Conservation (phyloP, 2,888 invertebrate species). For the Deilephila porcellus region DNA sequence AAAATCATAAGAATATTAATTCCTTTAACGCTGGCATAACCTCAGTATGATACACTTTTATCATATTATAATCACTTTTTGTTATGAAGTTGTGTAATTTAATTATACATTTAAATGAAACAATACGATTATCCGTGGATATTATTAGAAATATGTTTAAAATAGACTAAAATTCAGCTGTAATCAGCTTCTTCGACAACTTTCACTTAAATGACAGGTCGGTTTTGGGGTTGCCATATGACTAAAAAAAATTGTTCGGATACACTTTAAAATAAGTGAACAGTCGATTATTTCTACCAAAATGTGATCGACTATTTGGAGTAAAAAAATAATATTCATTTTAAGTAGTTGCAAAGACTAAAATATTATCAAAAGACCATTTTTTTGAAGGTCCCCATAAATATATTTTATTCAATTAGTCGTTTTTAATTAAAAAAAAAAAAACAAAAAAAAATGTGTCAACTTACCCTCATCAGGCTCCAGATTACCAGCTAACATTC, state of each 20-base stretch:
- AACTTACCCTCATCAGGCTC: constrained; percentile 91
- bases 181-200: constrained; percentile 67
- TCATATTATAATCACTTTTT: constrained; percentile 21
- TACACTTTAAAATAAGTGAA: constrained; percentile 34
- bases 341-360: not conserved
- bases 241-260: constrained; percentile 42
- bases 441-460: not conserved
- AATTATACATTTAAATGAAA: constrained; percentile 6
- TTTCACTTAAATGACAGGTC: constrained; percentile 65
- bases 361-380: not conserved
- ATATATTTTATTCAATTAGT: no score
- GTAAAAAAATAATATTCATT: not conserved
- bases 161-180: constrained; percentile 46
- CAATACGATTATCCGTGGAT: constrained; percentile 26
- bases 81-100: not conserved
- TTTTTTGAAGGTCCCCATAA: no score
- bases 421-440: not conserved
- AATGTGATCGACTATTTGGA: not conserved
- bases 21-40: constrained; percentile 14
- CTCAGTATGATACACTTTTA: constrained; percentile 24
- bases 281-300: not conserved
- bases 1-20: constrained; percentile 13
- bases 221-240: constrained; percentile 56
- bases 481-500: constrained; percentile 98
- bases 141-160: constrained; percentile 47